Conservation (phyloP, 2,797 vertebrate species). For the Ctenopoma multispine region DNA sequence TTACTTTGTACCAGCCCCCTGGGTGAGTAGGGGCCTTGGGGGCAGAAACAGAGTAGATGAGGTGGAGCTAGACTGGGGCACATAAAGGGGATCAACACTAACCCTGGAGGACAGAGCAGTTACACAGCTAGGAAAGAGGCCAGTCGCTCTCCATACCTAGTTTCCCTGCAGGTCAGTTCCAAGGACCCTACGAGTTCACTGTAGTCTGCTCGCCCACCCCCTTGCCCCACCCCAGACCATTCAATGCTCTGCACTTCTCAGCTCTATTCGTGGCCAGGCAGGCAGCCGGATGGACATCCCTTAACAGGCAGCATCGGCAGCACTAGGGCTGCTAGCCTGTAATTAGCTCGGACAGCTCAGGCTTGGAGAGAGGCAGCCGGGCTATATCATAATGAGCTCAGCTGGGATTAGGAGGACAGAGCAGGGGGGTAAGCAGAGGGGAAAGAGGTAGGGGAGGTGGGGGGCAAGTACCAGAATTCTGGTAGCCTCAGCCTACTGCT, state of each 20-base stretch:
- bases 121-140: conserved; percentile 89
- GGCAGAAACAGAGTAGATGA: conserved; percentile 58
- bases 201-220: conserved; percentile 22
- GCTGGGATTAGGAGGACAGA: conserved; percentile 99
- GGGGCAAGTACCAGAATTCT: conserved; percentile 80
- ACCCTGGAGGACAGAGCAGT: conserved; percentile 90
- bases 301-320: conserved; percentile 91
- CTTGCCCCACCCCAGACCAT: conserved; percentile 39
- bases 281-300: conserved; percentile 88
- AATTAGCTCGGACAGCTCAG: conserved; percentile 99
- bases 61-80: conserved; percentile 83
- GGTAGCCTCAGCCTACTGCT: conserved; percentile 77
- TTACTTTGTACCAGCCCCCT: conserved; percentile 86
- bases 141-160: conserved; percentile 83
- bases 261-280: conserved; percentile 72
- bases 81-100: conserved; percentile 93
- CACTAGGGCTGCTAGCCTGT: conserved; percentile 92
- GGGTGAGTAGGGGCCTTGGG: conserved; percentile 52
- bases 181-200: conserved; percentile 86
- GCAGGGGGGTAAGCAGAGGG: conserved; percentile 94
- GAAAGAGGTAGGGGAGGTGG: conserved; percentile 56
- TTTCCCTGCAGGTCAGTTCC: conserved; percentile 91
- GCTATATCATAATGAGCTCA: conserved; percentile 99
- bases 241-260: conserved; percentile 52
- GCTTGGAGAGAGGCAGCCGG: conserved; percentile 97